Conservation (phyloP, 2,888 invertebrate genomes). For the Lagria hirta region DNA sequence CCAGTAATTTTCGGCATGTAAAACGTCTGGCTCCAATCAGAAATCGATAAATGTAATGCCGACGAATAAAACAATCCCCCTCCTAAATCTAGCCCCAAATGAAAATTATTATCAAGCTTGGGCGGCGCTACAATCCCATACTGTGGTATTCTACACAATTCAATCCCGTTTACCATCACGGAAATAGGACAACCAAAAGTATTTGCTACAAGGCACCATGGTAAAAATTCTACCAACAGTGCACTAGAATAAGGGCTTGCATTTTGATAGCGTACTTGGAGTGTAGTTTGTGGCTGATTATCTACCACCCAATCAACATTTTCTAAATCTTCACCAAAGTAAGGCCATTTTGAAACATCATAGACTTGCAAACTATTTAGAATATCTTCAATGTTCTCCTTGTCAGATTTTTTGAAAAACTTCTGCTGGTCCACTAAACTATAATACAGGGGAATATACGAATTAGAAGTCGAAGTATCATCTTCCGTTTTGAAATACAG, state of each 20-base stretch:
- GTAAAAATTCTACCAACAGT: conserved; percentile 68
- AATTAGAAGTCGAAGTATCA: conserved; percentile 55
- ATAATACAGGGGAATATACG: conserved; percentile 61
- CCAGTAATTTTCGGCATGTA: conserved; percentile 65
- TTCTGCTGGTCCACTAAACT: conserved; percentile 59
- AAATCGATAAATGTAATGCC: conserved; percentile 61
- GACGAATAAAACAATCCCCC: conserved; percentile 56
- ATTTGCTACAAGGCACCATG: conserved; percentile 76
- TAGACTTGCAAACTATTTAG: conserved; percentile 46
- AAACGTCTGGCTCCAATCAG: conserved; percentile 62
- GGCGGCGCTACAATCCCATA: conserved; percentile 61
- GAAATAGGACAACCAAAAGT: conserved; percentile 62
- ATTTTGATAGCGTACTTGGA: conserved; percentile 59
- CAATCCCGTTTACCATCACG: conserved; percentile 57
- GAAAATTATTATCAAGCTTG: conserved; percentile 61
- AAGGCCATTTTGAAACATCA: conserved; percentile 58
- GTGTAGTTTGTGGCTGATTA: conserved; percentile 62
- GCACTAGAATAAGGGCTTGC: conserved; percentile 60
- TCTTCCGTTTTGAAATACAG: conserved; percentile 67
- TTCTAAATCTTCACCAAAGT: conserved; percentile 56
- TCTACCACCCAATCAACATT: conserved; percentile 57
- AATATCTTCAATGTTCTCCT: conserved; percentile 55
- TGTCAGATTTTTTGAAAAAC: conserved; percentile 56
- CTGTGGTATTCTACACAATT: conserved; percentile 56
- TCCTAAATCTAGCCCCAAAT: conserved; percentile 60